A percentile compares a stretch with the other conserved stretches of the same genome.
phyloP scores from a whole-genome alignment of 2,888 invertebrate genomes.

The Acanthosoma haemorrhoidale region DNA sequence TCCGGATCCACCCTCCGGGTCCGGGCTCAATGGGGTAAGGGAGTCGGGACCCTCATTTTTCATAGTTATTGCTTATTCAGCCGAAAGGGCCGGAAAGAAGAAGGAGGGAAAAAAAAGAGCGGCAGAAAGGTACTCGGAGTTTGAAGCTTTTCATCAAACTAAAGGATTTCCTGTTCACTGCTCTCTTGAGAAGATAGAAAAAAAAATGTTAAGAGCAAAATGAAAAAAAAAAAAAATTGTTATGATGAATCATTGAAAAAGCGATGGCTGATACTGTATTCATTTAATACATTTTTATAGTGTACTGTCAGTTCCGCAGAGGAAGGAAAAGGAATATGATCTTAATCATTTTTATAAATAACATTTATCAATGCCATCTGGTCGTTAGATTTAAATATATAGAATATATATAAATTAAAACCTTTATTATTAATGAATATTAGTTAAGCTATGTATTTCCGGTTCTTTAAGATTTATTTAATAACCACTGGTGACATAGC shows the following conservation, averaged over 20 bases:
- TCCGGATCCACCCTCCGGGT: neutral
- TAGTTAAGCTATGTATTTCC: no score
- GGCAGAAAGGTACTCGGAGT: slow-evolving; percentile 1
- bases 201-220: neutral
- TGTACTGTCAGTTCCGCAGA: no score
- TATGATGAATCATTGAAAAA: neutral
- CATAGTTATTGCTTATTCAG: slow-evolving; percentile 20
- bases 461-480: no score
- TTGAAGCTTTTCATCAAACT: slow-evolving; percentile 20
- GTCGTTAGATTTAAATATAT: no score
- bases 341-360: no score
- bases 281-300: no score
- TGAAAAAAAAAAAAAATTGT: neutral
- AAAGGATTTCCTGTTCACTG: neutral
- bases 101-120: neutral
- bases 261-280: no score
- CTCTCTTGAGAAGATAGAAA: neutral
- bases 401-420: no score
- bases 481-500: no score
- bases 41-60: neutral
- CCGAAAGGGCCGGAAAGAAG: neutral
- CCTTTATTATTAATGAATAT: no score
- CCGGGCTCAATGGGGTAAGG: neutral
- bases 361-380: no score
- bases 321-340: no score